Base-by-base conservation (phyloP, 2,797 vertebrate genomes). In the Mormyrus hasselquistii region DNA sequence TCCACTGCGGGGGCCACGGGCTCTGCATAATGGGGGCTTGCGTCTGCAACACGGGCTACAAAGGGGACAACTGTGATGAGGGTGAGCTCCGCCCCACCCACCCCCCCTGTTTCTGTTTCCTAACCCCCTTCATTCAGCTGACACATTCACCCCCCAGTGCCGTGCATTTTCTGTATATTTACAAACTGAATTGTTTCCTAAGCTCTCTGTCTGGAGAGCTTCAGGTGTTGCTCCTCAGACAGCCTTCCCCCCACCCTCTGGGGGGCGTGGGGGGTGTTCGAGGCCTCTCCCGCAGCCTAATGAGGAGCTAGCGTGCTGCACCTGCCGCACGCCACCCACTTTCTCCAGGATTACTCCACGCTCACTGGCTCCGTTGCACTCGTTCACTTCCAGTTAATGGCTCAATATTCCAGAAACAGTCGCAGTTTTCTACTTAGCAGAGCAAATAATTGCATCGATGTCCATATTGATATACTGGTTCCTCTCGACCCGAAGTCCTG, bases 61-160 rank as follows among this genome's bases (percentile, higher is more conserved):
- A 99, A 94, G 98, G 98, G 34, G 98, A 99, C 76, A 98, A 97
- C 82, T 99, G 98, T 90, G 98, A 99, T 90, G 98, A 99, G 96
- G 98, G 98, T 86, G 29, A 86, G 79, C 44, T 19, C 7, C 19
- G 0, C 5, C 19, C 19, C 19, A 16, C 34, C 73, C 9, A 16
- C 34, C 73, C 9, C 14, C 29, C 16, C 38, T 7, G 3, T 3
- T 2, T 69, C 62, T 34, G 10, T 14, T 73, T 4, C 29, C 25
- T 16, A 34, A 76, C 16, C 14, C 73, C 73, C 73, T 12, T 41
- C 34, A 41, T 16, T 41, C 73, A 6, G 38, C 38, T 2, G 34
- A 79, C 14, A 44, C 34, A 2, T 16, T 44, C 34, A 79, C 73
- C 73, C 14, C 62, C 34, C 38, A 79, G 73, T n/a, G 1, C 73